Percentiles rank a stretch among this genome's conserved stretches.
phyloP scores from a whole-genome alignment of 1,140 invertebrate genomes.

The Medauroidea extradentata region DNA sequence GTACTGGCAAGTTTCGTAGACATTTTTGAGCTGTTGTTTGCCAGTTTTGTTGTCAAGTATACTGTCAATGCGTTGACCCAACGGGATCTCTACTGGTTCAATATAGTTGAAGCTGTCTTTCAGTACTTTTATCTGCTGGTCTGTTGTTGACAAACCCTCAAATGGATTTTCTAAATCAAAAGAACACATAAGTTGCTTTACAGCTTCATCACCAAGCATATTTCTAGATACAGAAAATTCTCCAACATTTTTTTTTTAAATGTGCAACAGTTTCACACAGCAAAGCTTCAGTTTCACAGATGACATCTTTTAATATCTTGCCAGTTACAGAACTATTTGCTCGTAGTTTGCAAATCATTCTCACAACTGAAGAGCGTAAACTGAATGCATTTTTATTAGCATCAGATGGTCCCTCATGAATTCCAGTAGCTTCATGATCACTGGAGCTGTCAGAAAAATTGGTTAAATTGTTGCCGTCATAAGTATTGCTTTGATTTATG shows the following conservation, averaged over 20 bases:
- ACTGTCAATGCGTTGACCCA: not conserved
- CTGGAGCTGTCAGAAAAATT: no score
- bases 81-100: not conserved
- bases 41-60: not conserved
- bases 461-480: no score
- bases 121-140: not conserved
- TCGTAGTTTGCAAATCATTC: not conserved
- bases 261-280: not conserved
- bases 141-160: not conserved
- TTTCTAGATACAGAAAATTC: not conserved
- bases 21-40: not conserved
- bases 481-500: no score
- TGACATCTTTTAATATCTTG: not conserved
- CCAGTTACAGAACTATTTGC: not conserved
- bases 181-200: not conserved
- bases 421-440: no score
- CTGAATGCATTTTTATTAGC: no score
- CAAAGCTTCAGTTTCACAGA: not conserved
- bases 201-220: not conserved
- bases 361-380: not conserved
- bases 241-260: not conserved
- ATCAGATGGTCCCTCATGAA: no score
- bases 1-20: not conserved
- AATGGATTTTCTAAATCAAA: not conserved
- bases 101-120: not conserved